phyloP scores from a whole-genome alignment of 2,888 invertebrate species.

The Campopleginae sp. region DNA sequence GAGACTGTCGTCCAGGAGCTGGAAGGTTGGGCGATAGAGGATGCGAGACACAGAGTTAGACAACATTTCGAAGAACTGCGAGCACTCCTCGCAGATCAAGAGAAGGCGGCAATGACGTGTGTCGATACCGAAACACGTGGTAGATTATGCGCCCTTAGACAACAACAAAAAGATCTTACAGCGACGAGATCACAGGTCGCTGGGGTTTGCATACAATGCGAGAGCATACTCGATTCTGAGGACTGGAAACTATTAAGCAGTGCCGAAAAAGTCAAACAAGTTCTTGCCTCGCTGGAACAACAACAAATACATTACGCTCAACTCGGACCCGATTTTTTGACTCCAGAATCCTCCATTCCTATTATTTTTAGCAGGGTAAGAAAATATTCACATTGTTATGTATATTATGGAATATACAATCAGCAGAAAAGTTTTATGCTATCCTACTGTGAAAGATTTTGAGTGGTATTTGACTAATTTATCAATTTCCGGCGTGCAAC shows the following conservation, averaged over 20 bases:
- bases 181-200: conserved; percentile 85
- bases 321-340: conserved; percentile 85
- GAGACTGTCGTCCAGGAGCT: conserved; percentile 81
- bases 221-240: conserved; percentile 85
- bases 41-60: conserved; percentile 83
- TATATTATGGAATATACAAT: not conserved
- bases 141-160: conserved; percentile 85
- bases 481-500: not conserved
- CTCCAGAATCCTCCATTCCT: conserved; percentile 86
- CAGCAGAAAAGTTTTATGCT: not conserved
- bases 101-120: conserved; percentile 85
- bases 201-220: conserved; percentile 86
- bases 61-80: conserved; percentile 85
- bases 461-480: not conserved
- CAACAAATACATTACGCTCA: conserved; percentile 86
- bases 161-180: conserved; percentile 86
- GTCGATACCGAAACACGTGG: conserved; percentile 86
- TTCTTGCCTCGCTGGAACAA: conserved; percentile 85
- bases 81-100: conserved; percentile 85
- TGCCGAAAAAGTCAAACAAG: conserved; percentile 84
- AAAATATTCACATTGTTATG: not conserved
- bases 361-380: conserved; percentile 86
- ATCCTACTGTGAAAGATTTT: not conserved
- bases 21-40: conserved; percentile 78
- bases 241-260: conserved; percentile 85